Evolutionary conservation across 1,140 invertebrate genomes (phyloP), one percentile per base, ranked within the genome.

Genomic region (Hermatobates lingyangjiaoensis): DNA sequence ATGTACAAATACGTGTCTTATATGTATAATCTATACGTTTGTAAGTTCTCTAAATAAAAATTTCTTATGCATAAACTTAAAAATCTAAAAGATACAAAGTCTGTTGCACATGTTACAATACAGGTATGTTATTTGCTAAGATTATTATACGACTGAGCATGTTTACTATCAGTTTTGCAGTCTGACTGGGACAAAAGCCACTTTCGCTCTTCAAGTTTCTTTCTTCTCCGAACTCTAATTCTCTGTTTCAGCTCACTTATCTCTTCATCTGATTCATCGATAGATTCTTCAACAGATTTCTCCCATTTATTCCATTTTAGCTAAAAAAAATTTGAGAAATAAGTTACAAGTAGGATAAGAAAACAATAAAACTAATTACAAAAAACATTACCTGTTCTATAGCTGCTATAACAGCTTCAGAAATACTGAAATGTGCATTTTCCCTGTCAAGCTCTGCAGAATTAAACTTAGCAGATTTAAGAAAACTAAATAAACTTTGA

Each of bases 391-490:
- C 72, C 57, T 79, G 75, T 65, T 88, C 86, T 50, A 89, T 83
- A 28, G 81, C 84, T 44, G 82, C 74, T 58, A 90, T 88, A 58
- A 88, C 73, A 0, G 83, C 84, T 67, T 90, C 86, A 7, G 78
- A 85, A 53, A 88, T 80, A 59, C 74, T 80, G 63, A 90, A 90
- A 66, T 90, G 86, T 0, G 84, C 83, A 67, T 88, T 89, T 68
- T 90, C 86, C 61, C 81, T 74, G 57, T 88, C 84, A 47, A 89
- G 64, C 59, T 87, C 81, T 7, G 82, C 83, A 61, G 81, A 80
- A 21, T 77, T 73, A 57, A 74, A 66, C 51, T 82, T 75, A 47
- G 76, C 75, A 21, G 81, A 82, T 2, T 79, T 76, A 1, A 87
- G 62, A 61, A 85, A 88, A 48, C 76, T 77, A 3, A 74, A 74